Evolutionary conservation across 2,797 vertebrate genomes (phyloP).

Genomic region (Sebastes minor): DNA sequence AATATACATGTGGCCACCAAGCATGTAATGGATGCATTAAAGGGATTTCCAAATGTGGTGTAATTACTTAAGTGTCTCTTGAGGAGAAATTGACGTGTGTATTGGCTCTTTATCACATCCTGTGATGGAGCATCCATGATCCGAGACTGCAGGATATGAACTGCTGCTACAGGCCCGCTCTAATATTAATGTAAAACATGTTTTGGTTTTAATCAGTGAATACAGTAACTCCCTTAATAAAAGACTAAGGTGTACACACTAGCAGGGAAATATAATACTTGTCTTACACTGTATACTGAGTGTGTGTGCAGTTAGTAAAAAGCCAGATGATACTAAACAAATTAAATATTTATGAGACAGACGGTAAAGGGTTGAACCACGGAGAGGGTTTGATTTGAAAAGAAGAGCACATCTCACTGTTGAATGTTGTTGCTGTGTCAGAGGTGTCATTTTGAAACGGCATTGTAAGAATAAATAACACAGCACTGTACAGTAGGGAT

Average conservation of each 20-base stretch:
- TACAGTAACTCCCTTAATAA: background rate
- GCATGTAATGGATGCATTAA: constrained; percentile 61
- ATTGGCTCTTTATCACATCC: constrained; percentile 16
- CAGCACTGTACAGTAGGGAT: background rate
- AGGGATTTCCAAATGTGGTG: constrained; percentile 44
- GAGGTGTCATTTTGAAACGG: background rate
- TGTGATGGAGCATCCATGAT: background rate
- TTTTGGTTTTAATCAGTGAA: background rate
- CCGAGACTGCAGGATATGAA: background rate
- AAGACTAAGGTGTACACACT: background rate
- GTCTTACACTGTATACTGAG: background rate
- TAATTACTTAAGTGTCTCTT: constrained; percentile 51
- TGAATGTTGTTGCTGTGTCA: background rate
- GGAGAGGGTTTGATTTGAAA: background rate
- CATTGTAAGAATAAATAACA: constrained; percentile 14
- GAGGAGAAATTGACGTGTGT: constrained; percentile 22
- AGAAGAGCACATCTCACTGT: background rate
- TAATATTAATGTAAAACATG: background rate
- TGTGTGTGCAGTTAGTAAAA: constrained; percentile 3
- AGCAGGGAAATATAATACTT: background rate
- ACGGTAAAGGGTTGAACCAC: background rate
- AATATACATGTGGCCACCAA: constrained; percentile 60
- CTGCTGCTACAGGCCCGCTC: background rate
- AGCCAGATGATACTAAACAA: background rate
- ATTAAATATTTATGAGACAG: constrained; percentile 2